Conservation (phyloP, 1,140 invertebrate species). For the Nomia melanderi region DNA sequence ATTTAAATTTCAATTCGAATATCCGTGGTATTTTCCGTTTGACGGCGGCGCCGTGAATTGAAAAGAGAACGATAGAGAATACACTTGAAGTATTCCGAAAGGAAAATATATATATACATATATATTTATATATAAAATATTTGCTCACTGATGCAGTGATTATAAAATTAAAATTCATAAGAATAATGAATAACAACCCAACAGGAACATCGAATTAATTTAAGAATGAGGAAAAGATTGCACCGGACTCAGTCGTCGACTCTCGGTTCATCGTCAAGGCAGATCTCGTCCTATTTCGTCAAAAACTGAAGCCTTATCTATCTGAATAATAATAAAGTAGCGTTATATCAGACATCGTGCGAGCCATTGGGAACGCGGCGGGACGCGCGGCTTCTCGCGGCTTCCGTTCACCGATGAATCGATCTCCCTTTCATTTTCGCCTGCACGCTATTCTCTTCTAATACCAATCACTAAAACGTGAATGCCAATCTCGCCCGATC, state of each 20-base stretch:
- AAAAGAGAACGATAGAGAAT: too few relatives aligned
- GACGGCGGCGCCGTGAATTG: too few relatives aligned
- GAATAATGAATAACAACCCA: neutral
- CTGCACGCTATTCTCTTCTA: neutral
- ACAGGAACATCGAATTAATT: neutral
- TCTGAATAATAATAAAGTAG: constrained; percentile 77
- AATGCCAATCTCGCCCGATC: constrained; percentile 6
- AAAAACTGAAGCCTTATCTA: constrained; percentile 75
- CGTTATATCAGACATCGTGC: constrained; percentile 66
- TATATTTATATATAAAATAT: too few relatives aligned
- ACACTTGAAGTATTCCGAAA: too few relatives aligned
- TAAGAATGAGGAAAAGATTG: neutral
- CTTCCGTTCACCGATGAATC: constrained; percentile 6
- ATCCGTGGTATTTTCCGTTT: too few relatives aligned
- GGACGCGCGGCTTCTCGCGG: constrained; percentile 35
- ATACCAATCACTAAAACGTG: constrained; percentile 52
- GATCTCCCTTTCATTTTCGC: neutral
- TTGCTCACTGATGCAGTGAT: too few relatives aligned
- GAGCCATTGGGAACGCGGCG: constrained; percentile 53
- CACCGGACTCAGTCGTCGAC: constrained; percentile 31
- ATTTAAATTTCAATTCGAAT: too few relatives aligned
- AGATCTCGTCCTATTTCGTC: constrained; percentile 73
- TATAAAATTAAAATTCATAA: neutral
- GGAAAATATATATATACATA: too few relatives aligned
- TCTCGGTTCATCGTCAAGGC: constrained; percentile 62